A percentile compares a stretch with the other conserved stretches of the same genome.
These are phyloP conservation scores for Dryobates pubescens DNA, from an alignment of 2,797 vertebrate species.

Conservation along the genomic window DNA sequence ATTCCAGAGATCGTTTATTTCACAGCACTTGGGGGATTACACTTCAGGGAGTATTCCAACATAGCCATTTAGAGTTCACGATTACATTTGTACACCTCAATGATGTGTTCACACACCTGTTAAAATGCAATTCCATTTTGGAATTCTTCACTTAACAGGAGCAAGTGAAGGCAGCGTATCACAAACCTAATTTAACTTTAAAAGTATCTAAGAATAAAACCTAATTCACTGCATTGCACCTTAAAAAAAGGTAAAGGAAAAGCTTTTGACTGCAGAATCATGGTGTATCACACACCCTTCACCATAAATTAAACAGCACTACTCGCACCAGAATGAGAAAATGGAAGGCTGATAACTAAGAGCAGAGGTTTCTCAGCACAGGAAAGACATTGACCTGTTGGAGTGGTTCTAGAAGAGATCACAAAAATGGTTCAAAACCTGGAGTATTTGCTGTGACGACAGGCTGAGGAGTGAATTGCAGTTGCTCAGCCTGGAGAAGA, in stretches of 20 bases:
- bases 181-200: neutral
- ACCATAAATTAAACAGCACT: neutral
- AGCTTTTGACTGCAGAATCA: neutral
- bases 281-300: neutral
- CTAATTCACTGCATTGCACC: neutral
- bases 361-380: neutral
- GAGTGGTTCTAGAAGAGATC: neutral
- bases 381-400: neutral
- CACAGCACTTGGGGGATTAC: no score
- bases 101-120: accelerated
- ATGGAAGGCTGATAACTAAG: neutral
- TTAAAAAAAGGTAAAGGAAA: neutral
- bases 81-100: neutral
- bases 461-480: neutral
- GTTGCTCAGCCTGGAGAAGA: neutral
- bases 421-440: neutral
- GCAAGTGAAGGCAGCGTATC: neutral
- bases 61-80: neutral
- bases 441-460: neutral
- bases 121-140: accelerated
- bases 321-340: accelerated
- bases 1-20: neutral
- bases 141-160: neutral
- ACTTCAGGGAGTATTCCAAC: neutral
- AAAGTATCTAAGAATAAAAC: neutral